Percentiles rank a stretch among this genome's conserved stretches.
phyloP scores from a whole-genome alignment of 2,797 vertebrate genomes.

The Momotus momota region DNA sequence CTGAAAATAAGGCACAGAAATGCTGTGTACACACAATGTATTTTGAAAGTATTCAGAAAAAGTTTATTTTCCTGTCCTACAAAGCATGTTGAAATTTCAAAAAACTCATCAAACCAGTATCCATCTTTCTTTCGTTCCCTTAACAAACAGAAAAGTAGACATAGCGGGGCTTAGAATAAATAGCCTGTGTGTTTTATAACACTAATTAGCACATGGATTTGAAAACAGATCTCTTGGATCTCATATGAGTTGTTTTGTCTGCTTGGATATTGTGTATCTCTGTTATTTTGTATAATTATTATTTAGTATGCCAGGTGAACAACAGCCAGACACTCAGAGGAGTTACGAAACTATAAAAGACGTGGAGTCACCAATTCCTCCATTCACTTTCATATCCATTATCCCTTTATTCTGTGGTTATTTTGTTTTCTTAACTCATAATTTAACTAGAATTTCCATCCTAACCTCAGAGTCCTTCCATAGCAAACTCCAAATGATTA shows the following conservation, averaged over 20 bases:
- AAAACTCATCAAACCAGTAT: neutral
- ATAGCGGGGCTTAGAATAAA: neutral
- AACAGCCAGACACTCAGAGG: neutral
- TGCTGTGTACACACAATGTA: neutral
- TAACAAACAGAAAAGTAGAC: neutral
- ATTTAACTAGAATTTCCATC: neutral
- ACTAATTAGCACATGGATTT: neutral
- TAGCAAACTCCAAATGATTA: neutral
- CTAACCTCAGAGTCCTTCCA: neutral
- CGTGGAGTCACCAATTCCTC: neutral
- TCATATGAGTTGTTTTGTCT: neutral
- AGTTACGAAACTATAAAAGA: neutral
- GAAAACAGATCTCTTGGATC: neutral
- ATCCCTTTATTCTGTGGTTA: neutral
- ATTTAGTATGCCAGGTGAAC: neutral
- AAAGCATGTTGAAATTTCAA: neutral
- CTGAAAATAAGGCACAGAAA: neutral
- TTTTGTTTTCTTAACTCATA: neutral
- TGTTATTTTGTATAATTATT: neutral
- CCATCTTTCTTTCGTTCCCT: neutral
- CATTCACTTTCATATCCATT: neutral
- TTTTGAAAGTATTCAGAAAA: neutral
- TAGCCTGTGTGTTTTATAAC: neutral
- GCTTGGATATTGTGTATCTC: neutral
- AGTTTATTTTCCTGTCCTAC: neutral